A percentile compares a stretch with the other conserved stretches of the same genome.
These are phyloP conservation scores for Dascyllus trimaculatus DNA, from an alignment of 2,113 vertebrate genomes.

Conservation along the genomic window DNA sequence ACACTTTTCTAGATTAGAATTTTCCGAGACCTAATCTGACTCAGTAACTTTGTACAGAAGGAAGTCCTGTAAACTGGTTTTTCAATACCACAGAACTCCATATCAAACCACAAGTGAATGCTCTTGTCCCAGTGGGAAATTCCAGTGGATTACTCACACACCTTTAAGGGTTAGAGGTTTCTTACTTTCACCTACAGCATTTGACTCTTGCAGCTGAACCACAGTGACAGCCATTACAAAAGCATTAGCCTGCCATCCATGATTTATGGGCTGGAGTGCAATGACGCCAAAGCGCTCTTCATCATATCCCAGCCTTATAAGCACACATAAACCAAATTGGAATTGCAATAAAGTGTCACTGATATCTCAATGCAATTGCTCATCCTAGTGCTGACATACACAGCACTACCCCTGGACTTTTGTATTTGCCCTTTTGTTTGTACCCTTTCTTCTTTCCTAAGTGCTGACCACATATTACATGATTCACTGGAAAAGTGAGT, in stretches of 20 bases:
- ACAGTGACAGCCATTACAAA: slow-evolving; percentile 42
- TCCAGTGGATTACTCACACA: neutral
- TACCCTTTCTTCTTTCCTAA: neutral
- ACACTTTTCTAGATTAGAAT: neutral
- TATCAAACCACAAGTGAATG: neutral
- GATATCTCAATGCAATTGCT: neutral
- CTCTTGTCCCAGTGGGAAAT: neutral
- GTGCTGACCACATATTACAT: neutral
- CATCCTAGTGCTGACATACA: neutral
- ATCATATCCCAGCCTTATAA: slow-evolving; percentile 15
- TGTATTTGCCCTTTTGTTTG: neutral
- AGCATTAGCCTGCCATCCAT: slow-evolving; percentile 49
- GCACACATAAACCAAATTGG: slow-evolving; percentile 19
- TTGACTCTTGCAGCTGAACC: slow-evolving; percentile 49
- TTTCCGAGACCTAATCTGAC: neutral
- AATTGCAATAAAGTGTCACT: slow-evolving; percentile 1
- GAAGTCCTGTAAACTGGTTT: no score
- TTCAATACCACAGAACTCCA: neutral
- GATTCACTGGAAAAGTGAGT: neutral
- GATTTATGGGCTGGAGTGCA: slow-evolving; percentile 46
- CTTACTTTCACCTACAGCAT: neutral
- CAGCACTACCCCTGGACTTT: neutral
- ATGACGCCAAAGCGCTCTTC: slow-evolving; percentile 34
- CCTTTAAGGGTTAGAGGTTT: neutral
- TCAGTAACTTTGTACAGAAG: neutral